Evolutionary conservation across 2,888 invertebrate species (phyloP).

Genomic region (Gibbula magus): DNA sequence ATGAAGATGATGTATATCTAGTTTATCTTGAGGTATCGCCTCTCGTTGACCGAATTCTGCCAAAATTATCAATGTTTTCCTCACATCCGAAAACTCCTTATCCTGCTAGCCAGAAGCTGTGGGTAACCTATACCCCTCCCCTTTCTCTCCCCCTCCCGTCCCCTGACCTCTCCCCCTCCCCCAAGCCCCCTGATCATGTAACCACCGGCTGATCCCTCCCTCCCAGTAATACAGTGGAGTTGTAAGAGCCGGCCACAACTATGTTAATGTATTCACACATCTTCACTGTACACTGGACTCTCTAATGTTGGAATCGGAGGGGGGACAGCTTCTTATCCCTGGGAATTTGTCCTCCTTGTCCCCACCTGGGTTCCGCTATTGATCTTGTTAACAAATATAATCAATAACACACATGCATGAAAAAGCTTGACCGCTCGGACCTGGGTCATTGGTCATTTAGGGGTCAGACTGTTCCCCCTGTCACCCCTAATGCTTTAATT

Average conservation of each 20-base stretch:
- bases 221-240: background rate
- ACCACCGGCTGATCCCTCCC: background rate
- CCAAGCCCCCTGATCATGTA: background rate
- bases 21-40: no score
- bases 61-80: background rate
- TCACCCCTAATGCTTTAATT: background rate
- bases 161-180: background rate
- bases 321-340: background rate
- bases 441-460: background rate
- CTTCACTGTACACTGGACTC: background rate
- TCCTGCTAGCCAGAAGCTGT: background rate
- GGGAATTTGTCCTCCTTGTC: background rate
- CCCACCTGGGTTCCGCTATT: background rate
- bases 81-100: background rate
- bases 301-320: background rate
- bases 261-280: conserved; percentile 2
- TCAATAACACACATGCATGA: background rate
- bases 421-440: background rate
- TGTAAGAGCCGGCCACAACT: background rate
- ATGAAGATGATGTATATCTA: background rate
- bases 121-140: background rate
- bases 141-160: background rate
- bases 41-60: no score
- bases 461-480: background rate
- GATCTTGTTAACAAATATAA: background rate